Conservation (phyloP, 2,113 vertebrate genomes). For the Amphilophus citrinellus region DNA sequence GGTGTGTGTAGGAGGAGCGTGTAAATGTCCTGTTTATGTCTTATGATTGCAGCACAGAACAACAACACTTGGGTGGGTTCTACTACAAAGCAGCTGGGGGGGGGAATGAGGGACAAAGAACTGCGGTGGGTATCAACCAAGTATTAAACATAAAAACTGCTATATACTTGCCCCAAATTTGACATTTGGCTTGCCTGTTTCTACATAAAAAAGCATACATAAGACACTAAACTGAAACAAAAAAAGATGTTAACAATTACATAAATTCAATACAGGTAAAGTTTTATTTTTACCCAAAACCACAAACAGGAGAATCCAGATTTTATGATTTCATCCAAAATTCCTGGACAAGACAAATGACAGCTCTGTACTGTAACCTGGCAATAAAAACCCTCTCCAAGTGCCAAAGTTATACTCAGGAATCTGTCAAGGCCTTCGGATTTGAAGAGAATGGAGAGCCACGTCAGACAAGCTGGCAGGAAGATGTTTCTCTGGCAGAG, state of each 20-base stretch:
- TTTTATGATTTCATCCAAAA: slow-evolving; percentile 5
- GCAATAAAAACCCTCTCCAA: slow-evolving; percentile 5
- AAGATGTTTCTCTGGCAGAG: slow-evolving; percentile 51
- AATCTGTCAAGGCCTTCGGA: slow-evolving; percentile 24
- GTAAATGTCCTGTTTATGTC: slow-evolving; percentile 41
- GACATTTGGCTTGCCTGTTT: neutral
- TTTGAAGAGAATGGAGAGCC: slow-evolving; percentile 49
- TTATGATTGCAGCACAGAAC: slow-evolving; percentile 35
- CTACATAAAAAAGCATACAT: neutral
- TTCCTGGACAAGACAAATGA: slow-evolving; percentile 26
- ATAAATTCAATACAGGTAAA: neutral
- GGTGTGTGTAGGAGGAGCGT: slow-evolving; percentile 17
- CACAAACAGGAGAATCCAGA: neutral
- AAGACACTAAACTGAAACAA: neutral
- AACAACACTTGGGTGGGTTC: slow-evolving; percentile 43
- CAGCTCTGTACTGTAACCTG: slow-evolving; percentile 27
- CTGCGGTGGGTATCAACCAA: neutral
- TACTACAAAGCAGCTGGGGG: slow-evolving; percentile 30
- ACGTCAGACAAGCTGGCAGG: slow-evolving; percentile 59
- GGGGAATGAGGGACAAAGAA: neutral
- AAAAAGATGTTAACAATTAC: neutral
- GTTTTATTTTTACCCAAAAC: neutral
- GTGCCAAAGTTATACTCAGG: slow-evolving; percentile 36
- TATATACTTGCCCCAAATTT: neutral
- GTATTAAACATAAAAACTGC: neutral